Percentiles rank a stretch among this genome's conserved stretches.
Evolutionary conservation across 2,113 vertebrate species (phyloP).

Genomic region (Alexandromys fortis): DNA sequence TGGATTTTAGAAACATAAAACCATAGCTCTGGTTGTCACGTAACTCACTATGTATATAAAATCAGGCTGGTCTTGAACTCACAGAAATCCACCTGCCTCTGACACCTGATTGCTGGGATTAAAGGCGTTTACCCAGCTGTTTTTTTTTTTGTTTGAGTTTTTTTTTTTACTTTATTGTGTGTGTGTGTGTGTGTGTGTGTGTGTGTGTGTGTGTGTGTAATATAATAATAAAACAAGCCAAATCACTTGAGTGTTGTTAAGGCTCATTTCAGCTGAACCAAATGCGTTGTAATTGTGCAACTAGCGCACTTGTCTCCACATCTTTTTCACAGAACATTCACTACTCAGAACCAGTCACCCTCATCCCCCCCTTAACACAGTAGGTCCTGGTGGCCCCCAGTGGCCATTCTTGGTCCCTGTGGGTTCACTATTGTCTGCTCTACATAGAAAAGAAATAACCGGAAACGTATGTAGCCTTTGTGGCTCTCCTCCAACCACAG

Average conservation of each 20-base stretch:
- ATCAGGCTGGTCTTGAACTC: not conserved
- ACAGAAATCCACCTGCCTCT: not conserved
- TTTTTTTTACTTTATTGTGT: not conserved
- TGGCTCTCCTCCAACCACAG: not conserved
- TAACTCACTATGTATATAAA: not conserved
- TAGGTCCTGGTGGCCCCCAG: not conserved
- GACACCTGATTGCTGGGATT: not conserved
- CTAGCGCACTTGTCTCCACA: not conserved
- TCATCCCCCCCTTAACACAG: not conserved
- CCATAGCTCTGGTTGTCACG: not conserved
- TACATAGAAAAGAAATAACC: not conserved
- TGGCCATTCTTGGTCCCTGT: accelerated
- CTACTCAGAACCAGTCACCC: not conserved
- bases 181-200: not conserved
- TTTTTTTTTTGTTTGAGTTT: not conserved
- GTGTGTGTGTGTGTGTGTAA: not conserved
- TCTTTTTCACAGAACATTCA: not conserved
- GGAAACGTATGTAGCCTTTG: accelerated
- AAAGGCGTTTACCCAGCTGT: not conserved
- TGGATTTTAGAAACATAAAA: not conserved
- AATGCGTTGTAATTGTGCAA: no score
- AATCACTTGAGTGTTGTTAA: not conserved
- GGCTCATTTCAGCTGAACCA: not conserved
- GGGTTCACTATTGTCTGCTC: accelerated
- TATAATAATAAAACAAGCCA: not conserved